Evolutionary conservation across 1,140 invertebrate genomes (phyloP), one percentile per base, ranked within the genome.

Genomic region (Drosophila bipectinata): DNA sequence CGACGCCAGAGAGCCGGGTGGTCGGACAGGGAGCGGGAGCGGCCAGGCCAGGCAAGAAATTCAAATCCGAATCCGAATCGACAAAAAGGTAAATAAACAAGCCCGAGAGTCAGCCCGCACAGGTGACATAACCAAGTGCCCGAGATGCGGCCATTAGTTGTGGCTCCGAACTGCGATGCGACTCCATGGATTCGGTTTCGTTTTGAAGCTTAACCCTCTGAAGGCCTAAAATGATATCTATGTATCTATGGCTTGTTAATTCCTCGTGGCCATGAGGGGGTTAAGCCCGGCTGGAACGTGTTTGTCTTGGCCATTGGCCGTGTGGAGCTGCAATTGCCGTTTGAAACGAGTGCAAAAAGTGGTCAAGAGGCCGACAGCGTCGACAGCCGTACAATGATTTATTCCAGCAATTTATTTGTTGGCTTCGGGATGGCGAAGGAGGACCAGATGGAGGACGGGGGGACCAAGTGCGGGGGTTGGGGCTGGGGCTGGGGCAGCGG

Each of bases 331-430:
- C 76, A 59, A 79, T 69, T 75, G 72, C 63, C 77, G 73, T 79
- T 82, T 85, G 60, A 85, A 85, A 81, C 75, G 68, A 87, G 81
- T 85, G 81, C 81, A 87, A 87, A 85, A 85, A 83, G 63, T 81
- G 81, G 82, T 81, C 77, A 85, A 84, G 69, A 81, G 81, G 82
- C 81, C 77, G 75, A 66, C 61, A 58, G 41, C 68, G 56, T 54
- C 54, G 62, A 82, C 79, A 83, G 71, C 57, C 59, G 57, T 75
- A 68, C 77, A 88, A 82, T 87, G 82, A 87, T 87, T 87, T 87
- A 87, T 87, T 82, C 64, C 69, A 82, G 82, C 79, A 88, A 87
- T 87, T 87, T 87, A 87, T 88, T 88, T 88, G 78, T 79, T 63
- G 74, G 82, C 73, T 75, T 57, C 26, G 41, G 28, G 44, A 41